Conservation (phyloP, 2,113 vertebrate species). For the Ancistrus triradiatus region DNA sequence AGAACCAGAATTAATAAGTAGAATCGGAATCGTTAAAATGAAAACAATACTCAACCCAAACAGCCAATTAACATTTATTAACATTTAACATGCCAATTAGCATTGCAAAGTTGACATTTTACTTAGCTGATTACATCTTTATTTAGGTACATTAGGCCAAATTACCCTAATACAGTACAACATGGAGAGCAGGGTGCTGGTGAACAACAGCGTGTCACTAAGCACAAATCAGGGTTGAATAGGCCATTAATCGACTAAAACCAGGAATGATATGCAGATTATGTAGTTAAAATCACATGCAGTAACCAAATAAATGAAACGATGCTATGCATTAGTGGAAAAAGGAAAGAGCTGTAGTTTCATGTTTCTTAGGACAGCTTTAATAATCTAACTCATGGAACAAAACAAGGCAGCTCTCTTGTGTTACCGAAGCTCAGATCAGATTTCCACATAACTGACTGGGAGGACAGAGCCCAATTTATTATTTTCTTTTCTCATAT, state of each 20-base stretch:
- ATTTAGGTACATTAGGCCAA: background rate
- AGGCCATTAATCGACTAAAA: background rate
- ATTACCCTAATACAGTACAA: background rate
- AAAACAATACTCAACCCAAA: too few relatives aligned
- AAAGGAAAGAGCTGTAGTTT: too few relatives aligned
- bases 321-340: background rate
- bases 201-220: conserved; percentile 31
- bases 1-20: too few relatives aligned
- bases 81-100: too few relatives aligned
- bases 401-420: conserved; percentile 6
- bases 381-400: conserved; percentile 12
- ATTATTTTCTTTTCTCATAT: conserved; percentile 11
- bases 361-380: conserved; percentile 5
- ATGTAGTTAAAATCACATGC: background rate
- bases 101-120: too few relatives aligned
- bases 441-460: conserved; percentile 40
- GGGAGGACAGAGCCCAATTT: conserved; percentile 22
- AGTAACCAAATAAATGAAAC: background rate
- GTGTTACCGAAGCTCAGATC: conserved; percentile 13
- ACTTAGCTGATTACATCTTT: background rate
- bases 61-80: too few relatives aligned
- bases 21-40: too few relatives aligned
- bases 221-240: background rate
- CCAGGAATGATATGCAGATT: background rate
- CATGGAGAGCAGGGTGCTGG: background rate